Conservation (phyloP, 2,888 invertebrate species). For the Nasonia oneida region DNA sequence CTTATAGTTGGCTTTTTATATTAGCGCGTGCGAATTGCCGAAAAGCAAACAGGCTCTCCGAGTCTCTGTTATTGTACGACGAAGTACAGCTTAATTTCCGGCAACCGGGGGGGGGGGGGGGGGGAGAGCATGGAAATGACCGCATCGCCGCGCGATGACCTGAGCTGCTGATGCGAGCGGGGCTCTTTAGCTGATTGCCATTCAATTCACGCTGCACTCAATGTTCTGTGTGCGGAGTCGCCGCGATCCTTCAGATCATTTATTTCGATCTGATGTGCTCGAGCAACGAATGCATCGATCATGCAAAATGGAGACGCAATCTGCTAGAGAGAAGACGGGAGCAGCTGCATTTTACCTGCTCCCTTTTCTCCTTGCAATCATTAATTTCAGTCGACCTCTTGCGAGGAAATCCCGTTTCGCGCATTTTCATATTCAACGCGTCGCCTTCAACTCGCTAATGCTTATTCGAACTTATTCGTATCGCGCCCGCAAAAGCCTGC, state of each 20-base stretch:
- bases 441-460: neutral
- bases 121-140: neutral
- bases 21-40: neutral
- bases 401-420: neutral
- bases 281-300: neutral
- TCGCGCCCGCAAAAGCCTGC: neutral
- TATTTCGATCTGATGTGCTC: neutral
- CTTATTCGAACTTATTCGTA: neutral
- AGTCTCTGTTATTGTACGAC: neutral
- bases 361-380: neutral
- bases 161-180: neutral
- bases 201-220: neutral
- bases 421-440: neutral
- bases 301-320: neutral
- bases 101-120: neutral
- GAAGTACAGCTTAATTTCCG: slow-evolving; percentile 24
- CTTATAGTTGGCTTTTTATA: slow-evolving; percentile 1
- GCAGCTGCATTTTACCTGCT: neutral
- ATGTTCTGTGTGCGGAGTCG: neutral
- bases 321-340: neutral
- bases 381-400: neutral
- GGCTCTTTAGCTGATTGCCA: slow-evolving; percentile 7
- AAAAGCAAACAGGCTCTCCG: neutral
- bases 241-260: neutral
- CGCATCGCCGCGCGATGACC: slow-evolving; percentile 14